These are phyloP conservation scores for Enhydra lutris DNA, from an alignment of 2,113 vertebrate genomes.

Conservation along the genomic window DNA sequence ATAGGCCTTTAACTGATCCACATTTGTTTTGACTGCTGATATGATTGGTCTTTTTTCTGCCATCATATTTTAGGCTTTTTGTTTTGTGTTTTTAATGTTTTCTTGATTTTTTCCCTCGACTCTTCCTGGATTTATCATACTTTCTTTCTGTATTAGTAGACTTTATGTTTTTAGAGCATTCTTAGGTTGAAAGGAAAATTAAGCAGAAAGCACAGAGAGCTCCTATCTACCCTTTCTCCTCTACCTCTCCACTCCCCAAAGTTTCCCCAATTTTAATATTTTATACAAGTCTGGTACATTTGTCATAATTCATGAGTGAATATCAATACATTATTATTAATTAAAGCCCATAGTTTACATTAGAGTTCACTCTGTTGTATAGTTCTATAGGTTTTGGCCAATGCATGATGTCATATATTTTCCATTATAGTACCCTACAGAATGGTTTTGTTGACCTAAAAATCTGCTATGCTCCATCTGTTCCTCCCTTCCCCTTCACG, in stretches of 20 bases:
- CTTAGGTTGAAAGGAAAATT: background rate
- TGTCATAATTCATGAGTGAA: background rate
- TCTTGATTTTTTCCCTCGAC: background rate
- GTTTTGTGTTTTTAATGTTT: background rate
- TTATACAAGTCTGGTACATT: background rate
- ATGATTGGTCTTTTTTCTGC: background rate
- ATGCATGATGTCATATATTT: background rate
- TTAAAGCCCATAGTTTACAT: background rate
- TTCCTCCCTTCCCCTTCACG: background rate
- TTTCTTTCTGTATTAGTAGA: background rate
- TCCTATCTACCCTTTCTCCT: background rate
- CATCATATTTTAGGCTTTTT: background rate
- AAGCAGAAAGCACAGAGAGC: background rate
- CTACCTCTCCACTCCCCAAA: background rate
- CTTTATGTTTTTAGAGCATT: background rate
- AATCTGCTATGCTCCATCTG: background rate
- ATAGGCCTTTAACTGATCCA: background rate
- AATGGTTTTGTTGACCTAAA: background rate
- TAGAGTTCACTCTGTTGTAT: background rate
- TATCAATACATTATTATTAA: background rate
- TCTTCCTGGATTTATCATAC: background rate
- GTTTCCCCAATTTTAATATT: background rate
- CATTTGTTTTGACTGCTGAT: background rate
- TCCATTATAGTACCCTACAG: background rate
- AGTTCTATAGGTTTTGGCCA: background rate